phyloP scores from a whole-genome alignment of 2,888 invertebrate genomes.

The Cactoblastis cactorum region DNA sequence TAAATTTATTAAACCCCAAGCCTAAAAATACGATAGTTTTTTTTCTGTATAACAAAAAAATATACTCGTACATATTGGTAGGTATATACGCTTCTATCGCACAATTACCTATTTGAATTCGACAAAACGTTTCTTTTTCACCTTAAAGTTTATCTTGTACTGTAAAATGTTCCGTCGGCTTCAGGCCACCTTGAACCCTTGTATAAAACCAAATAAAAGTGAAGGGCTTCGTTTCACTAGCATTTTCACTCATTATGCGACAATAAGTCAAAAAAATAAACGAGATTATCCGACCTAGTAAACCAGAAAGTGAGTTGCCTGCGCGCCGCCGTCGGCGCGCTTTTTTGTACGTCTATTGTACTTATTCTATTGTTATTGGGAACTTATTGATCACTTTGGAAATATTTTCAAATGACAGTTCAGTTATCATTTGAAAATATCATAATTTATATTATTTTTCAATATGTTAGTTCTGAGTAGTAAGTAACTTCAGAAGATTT shows the following conservation, averaged over 20 bases:
- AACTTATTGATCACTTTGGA: background rate
- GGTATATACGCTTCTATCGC: no score
- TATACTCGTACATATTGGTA: no score
- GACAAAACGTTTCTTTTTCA: no score
- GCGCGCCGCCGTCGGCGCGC: conserved; percentile 40
- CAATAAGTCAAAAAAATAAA: conserved; percentile 44
- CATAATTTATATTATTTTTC: no score
- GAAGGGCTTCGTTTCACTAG: conserved; percentile 53
- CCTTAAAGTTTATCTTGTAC: no score
- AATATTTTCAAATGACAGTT: conserved; percentile 14
- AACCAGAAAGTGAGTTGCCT: conserved; percentile 53
- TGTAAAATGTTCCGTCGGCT: conserved; percentile 2
- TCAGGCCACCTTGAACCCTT: conserved; percentile 2
- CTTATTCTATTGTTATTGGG: background rate
- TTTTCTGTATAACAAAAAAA: no score
- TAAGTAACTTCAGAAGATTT: no score
- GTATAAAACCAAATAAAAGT: conserved; percentile 33
- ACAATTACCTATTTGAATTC: no score
- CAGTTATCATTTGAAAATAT: background rate
- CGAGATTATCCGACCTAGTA: conserved; percentile 64
- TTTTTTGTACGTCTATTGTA: conserved; percentile 53
- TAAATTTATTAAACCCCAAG: no score
- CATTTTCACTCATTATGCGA: conserved; percentile 49
- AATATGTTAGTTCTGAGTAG: no score
- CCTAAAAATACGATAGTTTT: no score